Conservation (phyloP, 1,140 invertebrate species). For the Propsilocerus akamusi region DNA sequence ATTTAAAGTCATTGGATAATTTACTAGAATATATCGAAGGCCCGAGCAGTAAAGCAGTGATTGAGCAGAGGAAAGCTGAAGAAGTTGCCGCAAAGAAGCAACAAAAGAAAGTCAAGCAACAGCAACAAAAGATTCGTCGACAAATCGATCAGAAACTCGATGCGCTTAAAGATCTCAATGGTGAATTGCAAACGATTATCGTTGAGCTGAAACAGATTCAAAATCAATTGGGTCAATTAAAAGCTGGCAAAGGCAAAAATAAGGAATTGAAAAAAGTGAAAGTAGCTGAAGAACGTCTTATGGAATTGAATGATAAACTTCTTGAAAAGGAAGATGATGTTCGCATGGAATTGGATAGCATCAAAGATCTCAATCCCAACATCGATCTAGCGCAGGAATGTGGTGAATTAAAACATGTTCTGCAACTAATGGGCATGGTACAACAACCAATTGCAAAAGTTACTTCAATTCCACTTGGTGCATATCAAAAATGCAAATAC, state of each 20-base stretch:
- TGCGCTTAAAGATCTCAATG: neutral
- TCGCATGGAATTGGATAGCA: neutral
- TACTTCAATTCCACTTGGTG: neutral
- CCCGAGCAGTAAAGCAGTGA: neutral
- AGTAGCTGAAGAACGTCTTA: neutral
- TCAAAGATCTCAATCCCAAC: neutral
- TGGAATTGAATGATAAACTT: neutral
- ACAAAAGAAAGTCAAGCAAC: neutral
- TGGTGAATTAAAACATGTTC: neutral
- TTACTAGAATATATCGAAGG: neutral
- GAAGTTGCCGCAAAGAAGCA: neutral
- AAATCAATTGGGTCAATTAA: slow-evolving; percentile 1
- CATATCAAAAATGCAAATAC: neutral
- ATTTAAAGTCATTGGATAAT: neutral
- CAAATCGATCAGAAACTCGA: neutral
- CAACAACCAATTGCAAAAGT: neutral
- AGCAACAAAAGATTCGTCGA: neutral
- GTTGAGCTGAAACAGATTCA: neutral
- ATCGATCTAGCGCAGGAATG: neutral
- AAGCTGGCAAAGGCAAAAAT: neutral
- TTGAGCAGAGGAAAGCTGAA: neutral
- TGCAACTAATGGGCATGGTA: neutral
- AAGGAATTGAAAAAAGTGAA: neutral
- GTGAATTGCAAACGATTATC: neutral
- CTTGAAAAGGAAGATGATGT: neutral